Evolutionary conservation across 1,140 invertebrate genomes (phyloP).

Genomic region (Scaptomyza graminum): DNA sequence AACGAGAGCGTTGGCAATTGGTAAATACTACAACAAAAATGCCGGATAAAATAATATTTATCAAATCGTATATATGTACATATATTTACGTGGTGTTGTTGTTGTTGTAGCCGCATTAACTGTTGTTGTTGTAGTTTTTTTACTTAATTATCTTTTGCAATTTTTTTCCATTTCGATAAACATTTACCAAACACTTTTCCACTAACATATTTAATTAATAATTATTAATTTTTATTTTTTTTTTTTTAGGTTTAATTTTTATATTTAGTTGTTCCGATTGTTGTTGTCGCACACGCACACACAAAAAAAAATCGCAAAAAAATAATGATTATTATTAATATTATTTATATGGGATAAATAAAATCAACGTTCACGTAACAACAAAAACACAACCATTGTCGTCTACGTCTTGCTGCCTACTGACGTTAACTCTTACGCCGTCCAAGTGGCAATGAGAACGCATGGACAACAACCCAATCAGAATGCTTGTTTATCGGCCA

Average conservation of each 20-base stretch:
- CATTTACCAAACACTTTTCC: constrained; percentile 23
- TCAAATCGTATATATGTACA: background rate
- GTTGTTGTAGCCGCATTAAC: constrained; percentile 20
- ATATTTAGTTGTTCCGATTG: constrained; percentile 31
- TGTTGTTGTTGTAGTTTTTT: constrained; percentile 22
- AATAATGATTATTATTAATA: constrained; percentile 24
- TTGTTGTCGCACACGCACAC: constrained; percentile 52
- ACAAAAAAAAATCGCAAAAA: constrained; percentile 66
- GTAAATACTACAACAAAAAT: constrained; percentile 31
- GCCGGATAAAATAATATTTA: constrained; percentile 29
- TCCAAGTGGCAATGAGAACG: constrained; percentile 47
- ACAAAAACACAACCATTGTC: constrained; percentile 69
- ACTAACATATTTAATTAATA: constrained; percentile 11
- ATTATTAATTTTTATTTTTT: constrained; percentile 4
- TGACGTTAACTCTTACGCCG: constrained; percentile 54
- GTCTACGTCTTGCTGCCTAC: constrained; percentile 52
- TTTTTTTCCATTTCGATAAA: constrained; percentile 28
- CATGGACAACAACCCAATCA: constrained; percentile 46
- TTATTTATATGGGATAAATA: constrained; percentile 52
- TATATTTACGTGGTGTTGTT: constrained; percentile 53
- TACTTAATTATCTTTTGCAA: constrained; percentile 46
- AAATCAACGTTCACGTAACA: constrained; percentile 66
- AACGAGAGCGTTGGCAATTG: constrained; percentile 22
- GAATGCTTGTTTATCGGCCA: constrained; percentile 43
- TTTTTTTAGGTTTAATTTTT: constrained; percentile 28